Evolutionary conservation across 2,888 invertebrate genomes (phyloP).

Genomic region (Cosmopolites sordidus): DNA sequence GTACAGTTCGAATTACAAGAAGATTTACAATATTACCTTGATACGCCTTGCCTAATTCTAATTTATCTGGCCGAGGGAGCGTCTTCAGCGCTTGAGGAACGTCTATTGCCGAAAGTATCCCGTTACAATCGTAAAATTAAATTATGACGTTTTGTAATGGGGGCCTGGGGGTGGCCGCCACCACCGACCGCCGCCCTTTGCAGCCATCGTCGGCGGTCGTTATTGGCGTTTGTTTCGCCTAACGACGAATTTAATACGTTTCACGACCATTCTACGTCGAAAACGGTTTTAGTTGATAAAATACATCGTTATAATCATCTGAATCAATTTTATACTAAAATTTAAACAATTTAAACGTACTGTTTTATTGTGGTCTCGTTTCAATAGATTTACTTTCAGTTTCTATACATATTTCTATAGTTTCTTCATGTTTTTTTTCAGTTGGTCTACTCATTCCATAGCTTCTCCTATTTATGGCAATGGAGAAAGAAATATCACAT

Average conservation of each 20-base stretch:
- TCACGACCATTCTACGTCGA: not conserved
- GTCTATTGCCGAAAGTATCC: slow-evolving; percentile 43
- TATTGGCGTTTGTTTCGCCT: slow-evolving; percentile 2
- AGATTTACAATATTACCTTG: slow-evolving; percentile 53
- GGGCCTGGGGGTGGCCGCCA: slow-evolving; percentile 10
- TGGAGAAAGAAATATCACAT: no score
- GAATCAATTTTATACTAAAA: no score
- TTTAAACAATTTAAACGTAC: no score
- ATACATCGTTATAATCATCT: no score
- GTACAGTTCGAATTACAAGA: slow-evolving; percentile 49
- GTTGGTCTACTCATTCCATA: no score
- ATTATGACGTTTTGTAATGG: slow-evolving; percentile 43
- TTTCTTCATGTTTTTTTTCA: no score
- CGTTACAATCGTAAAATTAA: slow-evolving; percentile 46
- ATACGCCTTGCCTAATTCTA: slow-evolving; percentile 51
- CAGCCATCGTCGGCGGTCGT: not conserved
- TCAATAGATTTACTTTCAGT: no score
- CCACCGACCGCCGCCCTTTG: no score
- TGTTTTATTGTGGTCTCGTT: no score
- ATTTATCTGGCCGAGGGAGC: slow-evolving; percentile 45
- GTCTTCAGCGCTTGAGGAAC: slow-evolving; percentile 41
- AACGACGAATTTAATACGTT: slow-evolving; percentile 2
- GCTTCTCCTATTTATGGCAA: no score
- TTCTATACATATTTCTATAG: no score
- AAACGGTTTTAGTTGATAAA: not conserved